Evolutionary conservation across 2,888 invertebrate genomes (phyloP), one percentile per base, ranked within the genome.

Genomic region (Augochlorella aurata): DNA sequence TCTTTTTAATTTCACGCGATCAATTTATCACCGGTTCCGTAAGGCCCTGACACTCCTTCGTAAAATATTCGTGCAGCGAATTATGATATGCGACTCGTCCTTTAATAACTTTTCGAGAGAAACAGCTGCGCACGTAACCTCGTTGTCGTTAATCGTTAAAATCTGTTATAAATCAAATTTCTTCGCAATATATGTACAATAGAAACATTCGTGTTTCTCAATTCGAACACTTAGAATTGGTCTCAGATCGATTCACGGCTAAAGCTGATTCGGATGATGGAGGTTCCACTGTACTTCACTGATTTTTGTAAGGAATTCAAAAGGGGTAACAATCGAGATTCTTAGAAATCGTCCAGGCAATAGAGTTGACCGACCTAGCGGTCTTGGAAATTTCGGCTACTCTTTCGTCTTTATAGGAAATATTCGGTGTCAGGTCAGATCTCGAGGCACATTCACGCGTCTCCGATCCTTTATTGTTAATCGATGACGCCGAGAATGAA

Each of bases 371-470:
- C 14, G 68, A 69, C 54, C 63, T n/a, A 14, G 29, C 50, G 29
- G 45, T 70, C n/a, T 38, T 72, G 74, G 38, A 61, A 54, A 68
- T 24, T 50, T 65, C 9, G 45, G 38, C 38, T 5, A 38, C 38
- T 38, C 38, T 38, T 38, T 18, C 18, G 18, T 9, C 10, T 63
- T 63, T 29, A 61, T 29, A 9, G 18, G 18, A 38, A 18, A 63
- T 16, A 61, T 18, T 29, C 61, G 38, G n/a, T 38, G 38, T 29
- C 63, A 63, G 29, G 38, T 18, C 18, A 18, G 38, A 16, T 63
- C 38, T 63, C 38, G 38, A 18, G 29, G 38, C 63, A 63, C 16
- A 1, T 63, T 63, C 63, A 63, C 63, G 38, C 18, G 38, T 18
- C n/a, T 44, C 29, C 63, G 63, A 63, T 63, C 63, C 10, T 63